Conservation (phyloP, 2,113 vertebrate species). For the Cairina moschata region DNA sequence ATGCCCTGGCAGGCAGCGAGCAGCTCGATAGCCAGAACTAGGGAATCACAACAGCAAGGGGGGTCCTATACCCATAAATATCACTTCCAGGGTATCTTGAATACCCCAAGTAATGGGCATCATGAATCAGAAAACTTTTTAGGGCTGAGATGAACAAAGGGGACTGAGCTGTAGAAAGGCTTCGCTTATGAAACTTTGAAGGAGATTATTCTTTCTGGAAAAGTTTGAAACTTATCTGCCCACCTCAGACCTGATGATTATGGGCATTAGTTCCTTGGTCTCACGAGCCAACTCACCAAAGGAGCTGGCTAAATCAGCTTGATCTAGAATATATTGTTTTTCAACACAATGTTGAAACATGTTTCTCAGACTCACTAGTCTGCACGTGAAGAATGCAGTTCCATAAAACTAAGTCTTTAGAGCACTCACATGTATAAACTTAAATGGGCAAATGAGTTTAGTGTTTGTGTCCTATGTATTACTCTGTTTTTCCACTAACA, state of each 20-base stretch:
- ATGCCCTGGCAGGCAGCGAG: constrained; percentile 97
- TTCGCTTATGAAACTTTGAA: background rate
- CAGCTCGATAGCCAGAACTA: constrained; percentile 95
- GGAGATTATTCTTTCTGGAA: background rate
- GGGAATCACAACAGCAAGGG: background rate
- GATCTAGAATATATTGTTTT: background rate
- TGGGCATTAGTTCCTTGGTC: background rate
- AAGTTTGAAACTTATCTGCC: background rate
- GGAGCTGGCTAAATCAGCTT: background rate
- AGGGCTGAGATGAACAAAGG: background rate
- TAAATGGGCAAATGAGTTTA: background rate
- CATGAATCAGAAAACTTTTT: background rate
- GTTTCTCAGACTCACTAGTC: background rate
- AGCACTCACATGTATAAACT: background rate
- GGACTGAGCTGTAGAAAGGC: background rate
- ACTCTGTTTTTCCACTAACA: background rate
- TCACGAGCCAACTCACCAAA: background rate
- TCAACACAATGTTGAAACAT: background rate
- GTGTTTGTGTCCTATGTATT: background rate
- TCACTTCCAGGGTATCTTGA: background rate
- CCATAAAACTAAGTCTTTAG: background rate
- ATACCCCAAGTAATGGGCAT: background rate
- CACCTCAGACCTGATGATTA: background rate
- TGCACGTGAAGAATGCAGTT: background rate
- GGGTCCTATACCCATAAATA: background rate